phyloP scores from a whole-genome alignment of 1,140 invertebrate genomes.

The Odontomachus brunneus region DNA sequence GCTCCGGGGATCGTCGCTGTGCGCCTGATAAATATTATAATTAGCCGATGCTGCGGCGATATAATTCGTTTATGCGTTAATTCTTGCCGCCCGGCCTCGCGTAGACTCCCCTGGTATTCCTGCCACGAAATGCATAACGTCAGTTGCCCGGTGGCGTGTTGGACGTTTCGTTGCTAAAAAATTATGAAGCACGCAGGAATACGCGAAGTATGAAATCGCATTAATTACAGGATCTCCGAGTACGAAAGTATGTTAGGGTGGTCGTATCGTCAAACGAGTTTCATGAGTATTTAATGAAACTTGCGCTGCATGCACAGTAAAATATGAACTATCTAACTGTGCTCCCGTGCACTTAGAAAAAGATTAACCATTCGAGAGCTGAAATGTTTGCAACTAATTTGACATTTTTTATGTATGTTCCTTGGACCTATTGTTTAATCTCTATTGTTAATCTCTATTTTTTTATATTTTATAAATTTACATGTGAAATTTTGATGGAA shows the following conservation, averaged over 20 bases:
- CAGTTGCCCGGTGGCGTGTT: neutral
- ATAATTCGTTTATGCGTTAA: slow-evolving; percentile 69
- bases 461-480: no score
- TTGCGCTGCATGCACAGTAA: no score
- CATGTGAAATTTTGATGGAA: no score
- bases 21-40: slow-evolving; percentile 78
- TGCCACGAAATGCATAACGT: slow-evolving; percentile 17
- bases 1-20: slow-evolving; percentile 15
- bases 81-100: slow-evolving; percentile 28
- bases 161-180: slow-evolving; percentile 20
- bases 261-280: no score
- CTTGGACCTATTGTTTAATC: no score
- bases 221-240: neutral
- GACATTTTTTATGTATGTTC: no score
- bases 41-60: slow-evolving; percentile 70
- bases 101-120: slow-evolving; percentile 27
- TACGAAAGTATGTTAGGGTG: neutral
- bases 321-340: no score
- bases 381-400: no score
- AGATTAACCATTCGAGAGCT: no score
- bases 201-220: neutral
- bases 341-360: no score
- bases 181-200: neutral
- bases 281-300: no score
- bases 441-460: no score